Evolutionary conservation across 2,113 vertebrate species (phyloP).

Genomic region (Sturnus vulgaris): DNA sequence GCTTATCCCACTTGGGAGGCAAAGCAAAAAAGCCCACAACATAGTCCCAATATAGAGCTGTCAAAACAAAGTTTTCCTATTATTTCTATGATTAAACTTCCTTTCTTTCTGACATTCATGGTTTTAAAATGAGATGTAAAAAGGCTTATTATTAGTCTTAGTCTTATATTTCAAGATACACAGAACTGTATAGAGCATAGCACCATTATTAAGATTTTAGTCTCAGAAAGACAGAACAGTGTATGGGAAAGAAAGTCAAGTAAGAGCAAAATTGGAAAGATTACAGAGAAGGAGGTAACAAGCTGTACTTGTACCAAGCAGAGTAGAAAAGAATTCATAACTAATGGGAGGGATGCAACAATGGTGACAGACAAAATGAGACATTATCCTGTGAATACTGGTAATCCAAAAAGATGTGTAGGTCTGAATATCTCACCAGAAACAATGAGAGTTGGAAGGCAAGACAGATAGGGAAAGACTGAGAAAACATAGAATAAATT

Average conservation of each 20-base stretch:
- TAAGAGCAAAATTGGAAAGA: not conserved
- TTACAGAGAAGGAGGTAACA: constrained; percentile 26
- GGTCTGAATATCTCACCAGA: not conserved
- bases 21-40: not conserved
- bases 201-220: constrained; percentile 2
- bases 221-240: not conserved
- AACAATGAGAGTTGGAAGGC: not conserved
- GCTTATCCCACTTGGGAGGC: not conserved
- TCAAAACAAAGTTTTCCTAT: not conserved
- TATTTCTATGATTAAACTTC: not conserved
- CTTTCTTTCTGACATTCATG: not conserved
- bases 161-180: not conserved
- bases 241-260: not conserved
- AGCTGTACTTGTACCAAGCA: not conserved
- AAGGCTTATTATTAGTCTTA: not conserved
- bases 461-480: not conserved
- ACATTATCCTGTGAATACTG: not conserved
- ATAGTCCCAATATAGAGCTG: not conserved
- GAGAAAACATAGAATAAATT: not conserved
- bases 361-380: not conserved
- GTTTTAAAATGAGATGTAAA: constrained; percentile 8
- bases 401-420: not conserved
- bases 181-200: not conserved
- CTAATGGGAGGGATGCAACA: not conserved
- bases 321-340: not conserved